Evolutionary conservation across 2,113 vertebrate species (phyloP).

Genomic region (Amblyornis subalaris): DNA sequence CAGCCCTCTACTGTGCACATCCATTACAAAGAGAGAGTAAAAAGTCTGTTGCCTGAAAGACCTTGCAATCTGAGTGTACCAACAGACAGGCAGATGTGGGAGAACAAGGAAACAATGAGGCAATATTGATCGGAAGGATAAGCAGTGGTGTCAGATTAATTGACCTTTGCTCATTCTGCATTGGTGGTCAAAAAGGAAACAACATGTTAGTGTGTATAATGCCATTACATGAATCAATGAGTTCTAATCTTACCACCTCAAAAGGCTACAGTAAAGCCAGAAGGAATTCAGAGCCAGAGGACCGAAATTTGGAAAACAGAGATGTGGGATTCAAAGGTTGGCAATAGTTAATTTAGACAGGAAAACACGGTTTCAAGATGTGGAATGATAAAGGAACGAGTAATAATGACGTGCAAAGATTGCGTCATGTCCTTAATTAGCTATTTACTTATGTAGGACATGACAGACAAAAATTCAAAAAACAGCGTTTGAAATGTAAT

Average conservation of each 20-base stretch:
- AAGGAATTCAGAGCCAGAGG: background rate
- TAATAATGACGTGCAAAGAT: background rate
- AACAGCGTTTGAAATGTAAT: background rate
- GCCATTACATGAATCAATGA: conserved; percentile 43
- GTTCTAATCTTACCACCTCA: conserved; percentile 32
- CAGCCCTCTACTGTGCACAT: background rate
- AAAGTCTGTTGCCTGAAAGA: background rate
- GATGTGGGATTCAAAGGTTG: background rate
- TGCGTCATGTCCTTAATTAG: background rate
- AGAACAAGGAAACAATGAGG: conserved; percentile 31
- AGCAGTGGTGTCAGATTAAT: conserved; percentile 50
- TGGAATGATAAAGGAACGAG: background rate
- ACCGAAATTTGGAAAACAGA: background rate
- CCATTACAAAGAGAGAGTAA: background rate
- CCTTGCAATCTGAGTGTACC: background rate
- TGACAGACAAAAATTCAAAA: background rate
- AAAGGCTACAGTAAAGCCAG: background rate
- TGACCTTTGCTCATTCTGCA: conserved; percentile 45
- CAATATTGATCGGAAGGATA: conserved; percentile 35
- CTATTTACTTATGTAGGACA: background rate
- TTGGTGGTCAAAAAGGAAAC: conserved; percentile 51
- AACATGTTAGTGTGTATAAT: conserved; percentile 44
- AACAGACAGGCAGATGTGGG: background rate
- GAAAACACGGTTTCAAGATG: background rate
- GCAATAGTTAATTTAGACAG: background rate